Percentiles rank a stretch among this genome's conserved stretches.
phyloP scores from a whole-genome alignment of 2,797 vertebrate genomes.

The Chaetophractus vellerosus region DNA sequence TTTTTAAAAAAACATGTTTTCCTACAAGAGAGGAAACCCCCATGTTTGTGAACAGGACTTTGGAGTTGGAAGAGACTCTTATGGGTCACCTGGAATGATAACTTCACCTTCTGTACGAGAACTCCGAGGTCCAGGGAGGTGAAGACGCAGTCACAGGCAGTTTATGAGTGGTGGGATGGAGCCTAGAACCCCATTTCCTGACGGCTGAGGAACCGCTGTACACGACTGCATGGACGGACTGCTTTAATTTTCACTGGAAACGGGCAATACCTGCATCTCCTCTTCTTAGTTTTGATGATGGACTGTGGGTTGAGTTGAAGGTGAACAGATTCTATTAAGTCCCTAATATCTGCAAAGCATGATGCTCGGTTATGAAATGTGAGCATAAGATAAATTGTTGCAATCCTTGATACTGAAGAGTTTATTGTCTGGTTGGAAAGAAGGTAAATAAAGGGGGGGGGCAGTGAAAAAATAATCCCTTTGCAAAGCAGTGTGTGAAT shows the following conservation, averaged over 20 bases:
- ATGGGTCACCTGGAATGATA: neutral
- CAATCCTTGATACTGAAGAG: neutral
- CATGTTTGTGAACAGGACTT: neutral
- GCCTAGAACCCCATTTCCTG: neutral
- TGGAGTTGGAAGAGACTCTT: neutral
- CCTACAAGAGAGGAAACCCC: neutral
- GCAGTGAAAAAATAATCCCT: neutral
- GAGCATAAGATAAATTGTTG: neutral
- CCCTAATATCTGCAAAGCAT: neutral
- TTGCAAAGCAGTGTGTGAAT: neutral
- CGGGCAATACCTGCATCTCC: neutral
- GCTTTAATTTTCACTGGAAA: neutral
- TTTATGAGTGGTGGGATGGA: neutral
- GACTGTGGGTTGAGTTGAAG: neutral
- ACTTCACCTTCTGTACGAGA: neutral
- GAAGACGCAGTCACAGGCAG: neutral
- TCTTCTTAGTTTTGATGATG: neutral
- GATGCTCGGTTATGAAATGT: neutral
- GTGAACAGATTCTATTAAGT: neutral
- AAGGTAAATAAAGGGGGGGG: neutral
- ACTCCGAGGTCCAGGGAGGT: accelerated
- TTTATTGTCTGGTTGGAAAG: neutral
- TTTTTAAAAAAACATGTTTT: neutral
- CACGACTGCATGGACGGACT: accelerated
- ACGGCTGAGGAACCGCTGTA: no score